Evolutionary conservation across 1,140 invertebrate species (phyloP).

Genomic region (Orius insidiosus): DNA sequence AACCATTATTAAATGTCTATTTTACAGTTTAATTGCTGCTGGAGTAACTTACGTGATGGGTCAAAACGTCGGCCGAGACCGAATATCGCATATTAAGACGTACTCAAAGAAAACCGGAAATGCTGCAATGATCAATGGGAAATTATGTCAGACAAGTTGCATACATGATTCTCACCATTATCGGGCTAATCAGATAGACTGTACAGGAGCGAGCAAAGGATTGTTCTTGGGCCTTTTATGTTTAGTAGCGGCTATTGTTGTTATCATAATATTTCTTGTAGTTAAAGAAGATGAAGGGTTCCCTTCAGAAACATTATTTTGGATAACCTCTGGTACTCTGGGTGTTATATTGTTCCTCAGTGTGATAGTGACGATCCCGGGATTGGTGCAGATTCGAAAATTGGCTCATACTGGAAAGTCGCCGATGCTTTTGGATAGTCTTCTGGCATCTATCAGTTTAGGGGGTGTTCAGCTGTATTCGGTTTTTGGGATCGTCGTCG

Average conservation of each 20-base stretch:
- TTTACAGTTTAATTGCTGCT: slow-evolving; percentile 36
- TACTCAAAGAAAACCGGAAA: slow-evolving; percentile 26
- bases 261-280: slow-evolving; percentile 44
- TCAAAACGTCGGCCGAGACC: slow-evolving; percentile 33
- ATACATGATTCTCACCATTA: slow-evolving; percentile 8
- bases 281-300: slow-evolving; percentile 39
- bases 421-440: slow-evolving; percentile 29
- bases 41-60: slow-evolving; percentile 44
- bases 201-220: slow-evolving; percentile 38
- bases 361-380: slow-evolving; percentile 21
- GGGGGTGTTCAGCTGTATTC: slow-evolving; percentile 37
- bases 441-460: slow-evolving; percentile 33
- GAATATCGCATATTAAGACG: slow-evolving; percentile 19
- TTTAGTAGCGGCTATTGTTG: slow-evolving; percentile 39
- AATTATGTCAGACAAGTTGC: slow-evolving; percentile 8
- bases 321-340: slow-evolving; percentile 29
- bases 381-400: slow-evolving; percentile 29
- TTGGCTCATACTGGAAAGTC: slow-evolving; percentile 28
- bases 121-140: slow-evolving; percentile 17
- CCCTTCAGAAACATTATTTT: slow-evolving; percentile 27
- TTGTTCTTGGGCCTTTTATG: slow-evolving; percentile 41
- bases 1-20: no score
- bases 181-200: slow-evolving; percentile 26
- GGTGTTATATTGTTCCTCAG: slow-evolving; percentile 28
- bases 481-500: slow-evolving; percentile 36